Evolutionary conservation across 1,140 invertebrate species (phyloP), one percentile per base, ranked within the genome.

Genomic region (Caerostris extrusa): DNA sequence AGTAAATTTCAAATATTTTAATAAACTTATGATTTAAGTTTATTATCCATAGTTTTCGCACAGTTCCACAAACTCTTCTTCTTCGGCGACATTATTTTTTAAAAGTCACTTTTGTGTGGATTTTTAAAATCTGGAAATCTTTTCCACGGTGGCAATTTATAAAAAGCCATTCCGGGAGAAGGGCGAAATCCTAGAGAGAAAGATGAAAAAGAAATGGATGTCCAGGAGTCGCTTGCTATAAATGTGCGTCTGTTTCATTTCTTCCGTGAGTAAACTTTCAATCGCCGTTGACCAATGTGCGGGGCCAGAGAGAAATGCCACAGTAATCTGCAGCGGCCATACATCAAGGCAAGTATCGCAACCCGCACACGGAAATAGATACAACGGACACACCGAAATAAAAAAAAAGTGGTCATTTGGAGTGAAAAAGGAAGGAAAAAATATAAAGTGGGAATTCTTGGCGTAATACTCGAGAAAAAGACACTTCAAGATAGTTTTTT

Each of bases 211-310:
- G 53, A 34, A 77, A 77, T 50, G 50, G 10, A 34, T 50, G 50
- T 19, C 14, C 71, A 19, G 50, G 34, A 19, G 50, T 19, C 71
- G 12, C 34, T 34, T 14, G 4, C 71, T 85, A 85, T 85, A 85
- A 85, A 85, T 85, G 83, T 60, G 83, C 57, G 56, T 67, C 64
- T 12, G 55, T 50, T 93, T 64, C 91, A 93, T 86, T 67, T 60
- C 61, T 71, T 93, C 64, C 91, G 91, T 93, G 91, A 93, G 82
- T 53, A 64, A 69, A 93, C 64, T 93, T 86, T 87, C 91, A 93
- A 93, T 93, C 61, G 56, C 55, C 19, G 61, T 60, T 87, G 91
- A 93, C 82, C 91, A 93, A 93, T 77, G 83, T 58, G 61, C 50
- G 55, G 86, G 57, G 17, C 55, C 34, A 53, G 8, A 60, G 14